phyloP scores from a whole-genome alignment of 2,113 vertebrate genomes.

The Microtus richardsoni region DNA sequence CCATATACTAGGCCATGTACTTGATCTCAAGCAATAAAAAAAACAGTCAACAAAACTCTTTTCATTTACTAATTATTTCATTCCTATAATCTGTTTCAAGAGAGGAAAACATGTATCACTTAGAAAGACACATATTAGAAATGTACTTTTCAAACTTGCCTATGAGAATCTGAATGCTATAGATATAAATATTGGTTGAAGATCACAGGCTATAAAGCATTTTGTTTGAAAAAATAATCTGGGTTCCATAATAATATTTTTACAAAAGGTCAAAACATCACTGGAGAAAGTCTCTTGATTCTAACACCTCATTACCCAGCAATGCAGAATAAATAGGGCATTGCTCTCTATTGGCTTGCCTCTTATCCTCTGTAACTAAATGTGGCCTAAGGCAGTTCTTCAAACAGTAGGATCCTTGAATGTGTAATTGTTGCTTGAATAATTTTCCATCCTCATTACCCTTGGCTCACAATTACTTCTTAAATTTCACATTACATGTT shows the following conservation, averaged over 20 bases:
- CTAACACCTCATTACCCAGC: constrained; percentile 57
- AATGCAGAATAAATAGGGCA: constrained; percentile 57
- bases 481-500: not conserved
- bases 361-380: constrained; percentile 47
- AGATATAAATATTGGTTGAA: not conserved
- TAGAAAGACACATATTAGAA: constrained; percentile 6
- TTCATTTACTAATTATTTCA: not conserved
- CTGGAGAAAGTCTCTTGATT: constrained; percentile 50
- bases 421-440: constrained; percentile 65
- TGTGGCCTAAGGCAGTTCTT: constrained; percentile 44
- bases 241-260: not conserved
- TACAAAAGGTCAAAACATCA: not conserved
- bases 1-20: not conserved
- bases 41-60: not conserved
- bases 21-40: not conserved
- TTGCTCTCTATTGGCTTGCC: constrained; percentile 40
- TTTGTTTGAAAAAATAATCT: not conserved
- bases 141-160: constrained; percentile 7
- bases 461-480: not conserved
- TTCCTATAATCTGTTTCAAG: not conserved
- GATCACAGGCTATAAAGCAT: not conserved
- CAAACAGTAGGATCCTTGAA: constrained; percentile 29
- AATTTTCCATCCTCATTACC: constrained; percentile 48
- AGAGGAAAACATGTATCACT: not conserved
- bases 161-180: not conserved